Conservation (phyloP, 2,113 vertebrate species). For the Polypterus senegalus region DNA sequence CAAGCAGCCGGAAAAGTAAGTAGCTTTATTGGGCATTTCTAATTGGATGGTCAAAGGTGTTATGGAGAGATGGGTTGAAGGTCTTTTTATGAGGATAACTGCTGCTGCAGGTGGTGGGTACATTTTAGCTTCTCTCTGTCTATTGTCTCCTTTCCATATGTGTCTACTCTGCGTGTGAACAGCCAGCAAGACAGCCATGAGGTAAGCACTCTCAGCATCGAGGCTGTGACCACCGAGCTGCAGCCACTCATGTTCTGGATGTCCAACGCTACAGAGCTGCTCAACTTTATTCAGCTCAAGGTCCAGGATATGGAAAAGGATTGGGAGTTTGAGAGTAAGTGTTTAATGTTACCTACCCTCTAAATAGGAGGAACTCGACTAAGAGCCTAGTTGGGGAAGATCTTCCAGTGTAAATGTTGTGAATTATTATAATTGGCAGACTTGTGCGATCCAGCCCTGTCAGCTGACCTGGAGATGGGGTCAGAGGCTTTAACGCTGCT, state of each 20-base stretch:
- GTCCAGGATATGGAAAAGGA: conserved; percentile 77
- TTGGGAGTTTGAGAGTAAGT: conserved; percentile 77
- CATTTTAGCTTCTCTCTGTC: not conserved
- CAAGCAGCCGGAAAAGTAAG: conserved; percentile 88
- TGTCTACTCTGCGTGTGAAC: not conserved
- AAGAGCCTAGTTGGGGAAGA: too few relatives aligned
- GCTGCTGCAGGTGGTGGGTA: too few relatives aligned
- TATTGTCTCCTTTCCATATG: not conserved
- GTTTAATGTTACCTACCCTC: conserved; percentile 6
- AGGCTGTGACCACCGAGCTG: conserved; percentile 69
- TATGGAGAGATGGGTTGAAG: too few relatives aligned
- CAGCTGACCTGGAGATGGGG: conserved; percentile 74
- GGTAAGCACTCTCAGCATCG: conserved; percentile 46
- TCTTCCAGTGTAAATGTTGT: too few relatives aligned
- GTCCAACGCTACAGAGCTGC: conserved; percentile 83
- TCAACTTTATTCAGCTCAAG: conserved; percentile 81
- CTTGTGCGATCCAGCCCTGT: conserved; percentile 53
- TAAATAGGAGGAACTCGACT: too few relatives aligned
- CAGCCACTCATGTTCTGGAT: conserved; percentile 84
- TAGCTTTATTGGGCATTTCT: not conserved
- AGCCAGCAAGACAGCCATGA: conserved; percentile 50
- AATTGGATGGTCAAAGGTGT: too few relatives aligned
- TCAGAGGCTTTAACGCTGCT: conserved; percentile 79
- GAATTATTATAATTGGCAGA: not conserved
- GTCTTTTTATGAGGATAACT: too few relatives aligned